A percentile compares a stretch with the other conserved stretches of the same genome.
phyloP scores from a whole-genome alignment of 2,797 vertebrate species.

The Cuculus canorus region DNA sequence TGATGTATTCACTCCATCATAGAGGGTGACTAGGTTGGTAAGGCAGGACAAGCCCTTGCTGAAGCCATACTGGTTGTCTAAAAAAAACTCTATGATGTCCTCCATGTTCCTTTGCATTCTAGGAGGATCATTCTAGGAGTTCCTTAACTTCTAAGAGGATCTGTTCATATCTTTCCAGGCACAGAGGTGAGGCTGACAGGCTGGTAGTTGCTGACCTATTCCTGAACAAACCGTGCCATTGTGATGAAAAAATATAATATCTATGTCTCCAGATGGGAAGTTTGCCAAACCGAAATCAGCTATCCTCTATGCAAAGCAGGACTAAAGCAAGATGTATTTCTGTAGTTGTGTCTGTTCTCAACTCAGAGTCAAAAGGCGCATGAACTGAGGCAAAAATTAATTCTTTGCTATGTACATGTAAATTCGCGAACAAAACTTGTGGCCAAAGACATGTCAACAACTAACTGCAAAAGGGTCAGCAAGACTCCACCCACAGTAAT shows the following conservation, averaged over 20 bases:
- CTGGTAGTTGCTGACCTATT: no score
- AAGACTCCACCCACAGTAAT: background rate
- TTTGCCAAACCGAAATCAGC: background rate
- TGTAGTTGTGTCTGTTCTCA: background rate
- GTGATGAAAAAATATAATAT: background rate
- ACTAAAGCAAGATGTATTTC: background rate
- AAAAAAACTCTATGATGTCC: no score
- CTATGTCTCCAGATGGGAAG: background rate
- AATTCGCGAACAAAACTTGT: background rate
- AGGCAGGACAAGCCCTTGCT: no score
- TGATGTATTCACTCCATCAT: no score
- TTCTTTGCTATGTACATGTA: background rate
- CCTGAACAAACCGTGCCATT: background rate
- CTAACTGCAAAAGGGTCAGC: background rate
- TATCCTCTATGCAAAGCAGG: background rate
- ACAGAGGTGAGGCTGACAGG: no score
- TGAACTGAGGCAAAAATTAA: background rate
- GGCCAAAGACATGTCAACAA: background rate
- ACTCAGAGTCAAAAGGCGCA: background rate
- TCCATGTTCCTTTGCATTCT: no score
- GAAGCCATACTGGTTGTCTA: no score
- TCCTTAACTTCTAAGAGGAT: no score
- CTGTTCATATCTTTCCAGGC: no score
- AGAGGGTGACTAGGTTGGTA: no score
- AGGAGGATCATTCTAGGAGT: no score